Evolutionary conservation across 2,113 vertebrate genomes (phyloP), one percentile per base, ranked within the genome.

Genomic region (Indicator maculatus): DNA sequence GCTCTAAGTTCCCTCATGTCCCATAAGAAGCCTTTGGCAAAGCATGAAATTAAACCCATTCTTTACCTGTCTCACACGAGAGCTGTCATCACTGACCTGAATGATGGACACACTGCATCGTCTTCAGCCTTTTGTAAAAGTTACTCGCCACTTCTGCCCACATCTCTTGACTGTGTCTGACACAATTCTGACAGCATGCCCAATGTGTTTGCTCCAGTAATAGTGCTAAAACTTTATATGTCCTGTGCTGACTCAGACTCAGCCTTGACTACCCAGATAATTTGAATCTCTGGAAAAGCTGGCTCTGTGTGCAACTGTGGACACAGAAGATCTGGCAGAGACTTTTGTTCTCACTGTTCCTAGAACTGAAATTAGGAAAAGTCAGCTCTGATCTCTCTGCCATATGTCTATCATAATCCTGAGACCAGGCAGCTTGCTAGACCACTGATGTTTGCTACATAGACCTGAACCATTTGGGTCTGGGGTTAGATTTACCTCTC

Each of bases 1-100:
- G 7, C 16, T 72, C n/a, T 73, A 65, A 56, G 52, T 83, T 95
- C 28, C 28, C 28, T 75, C 18, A 3, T 28, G 66, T 80, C 72
- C 63, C 75, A 26, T 33, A 71, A 65, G 72, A 83, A 77, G 65
- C 71, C 67, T 71, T 81, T 83, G 82, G 61, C 79, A 93, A 88
- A 88, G 31, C 61, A 72, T 64, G 80, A 93, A 88, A 95, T 93
- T 80, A 91, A 91, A 96, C 23, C 44, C 72, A 64, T 93, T 91
- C 83, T 74, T 96, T 82, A 93, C 36, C 44, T 28, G 75, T 56
- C 67, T 80, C 47, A 12, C 28, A 19, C 60, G 67, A 30, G 60
- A 74, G 56, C 88, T 38, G 12, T 67, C 83, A 86, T 61, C 26
- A 36, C 72, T 95, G 89, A 83, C 75, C 85, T 55, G 90, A 72